Evolutionary conservation across 2,113 vertebrate species (phyloP).

Genomic region (Crocuta crocuta): DNA sequence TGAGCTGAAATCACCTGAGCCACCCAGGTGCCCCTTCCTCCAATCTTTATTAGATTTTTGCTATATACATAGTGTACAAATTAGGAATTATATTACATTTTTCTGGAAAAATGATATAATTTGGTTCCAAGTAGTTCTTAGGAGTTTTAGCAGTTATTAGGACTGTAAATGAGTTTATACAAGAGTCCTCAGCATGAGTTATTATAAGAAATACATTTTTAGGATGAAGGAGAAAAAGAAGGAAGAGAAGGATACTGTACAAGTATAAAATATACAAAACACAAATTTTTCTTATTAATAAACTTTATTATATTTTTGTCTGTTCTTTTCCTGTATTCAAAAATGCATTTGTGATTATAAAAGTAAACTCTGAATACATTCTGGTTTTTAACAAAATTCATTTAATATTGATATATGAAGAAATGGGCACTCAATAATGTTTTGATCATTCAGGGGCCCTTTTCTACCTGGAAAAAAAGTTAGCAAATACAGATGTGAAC

Average conservation of each 20-base stretch:
- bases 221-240: not conserved
- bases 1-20: too few species aligned
- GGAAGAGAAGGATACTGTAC: not conserved
- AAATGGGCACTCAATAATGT: not conserved
- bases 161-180: not conserved
- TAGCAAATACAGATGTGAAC: not conserved
- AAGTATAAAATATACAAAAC: not conserved
- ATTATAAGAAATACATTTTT: not conserved
- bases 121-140: not conserved
- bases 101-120: not conserved
- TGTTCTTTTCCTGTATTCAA: not conserved
- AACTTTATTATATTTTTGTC: not conserved
- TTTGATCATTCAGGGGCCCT: not conserved
- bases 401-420: not conserved
- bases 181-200: not conserved
- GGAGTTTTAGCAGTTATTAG: not conserved
- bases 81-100: not conserved
- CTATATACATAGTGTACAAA: not conserved
- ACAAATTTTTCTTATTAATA: not conserved
- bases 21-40: not conserved
- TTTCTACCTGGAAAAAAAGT: not conserved
- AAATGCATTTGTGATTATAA: conserved; percentile 11
- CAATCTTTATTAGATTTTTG: conserved; percentile 31
- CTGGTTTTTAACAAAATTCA: not conserved
- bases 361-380: not conserved